Conservation (phyloP, 2,888 invertebrate species). For the Seira musarum region DNA sequence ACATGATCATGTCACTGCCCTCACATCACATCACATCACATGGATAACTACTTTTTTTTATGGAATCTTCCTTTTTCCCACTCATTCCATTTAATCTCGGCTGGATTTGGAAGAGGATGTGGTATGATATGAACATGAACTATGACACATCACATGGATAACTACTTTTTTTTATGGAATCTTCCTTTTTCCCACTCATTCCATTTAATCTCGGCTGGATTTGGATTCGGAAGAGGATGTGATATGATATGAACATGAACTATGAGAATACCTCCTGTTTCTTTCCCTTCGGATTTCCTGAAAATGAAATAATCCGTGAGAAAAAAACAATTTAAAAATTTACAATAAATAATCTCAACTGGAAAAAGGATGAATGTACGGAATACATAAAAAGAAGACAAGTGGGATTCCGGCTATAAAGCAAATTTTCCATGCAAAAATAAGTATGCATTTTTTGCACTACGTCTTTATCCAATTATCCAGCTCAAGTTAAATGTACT, state of each 20-base stretch:
- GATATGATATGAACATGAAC: background rate
- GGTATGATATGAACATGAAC: background rate
- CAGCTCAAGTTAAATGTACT: too few relatives aligned
- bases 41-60: too few relatives aligned
- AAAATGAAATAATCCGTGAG: slow-evolving; percentile 2
- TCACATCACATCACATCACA: too few relatives aligned
- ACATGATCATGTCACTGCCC: slow-evolving; percentile 55
- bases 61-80: background rate
- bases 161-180: background rate
- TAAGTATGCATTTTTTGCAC: background rate
- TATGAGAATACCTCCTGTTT: background rate
- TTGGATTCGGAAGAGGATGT: background rate
- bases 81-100: background rate
- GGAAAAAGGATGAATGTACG: background rate
- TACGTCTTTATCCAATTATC: background rate
- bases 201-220: background rate
- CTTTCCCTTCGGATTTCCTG: background rate
- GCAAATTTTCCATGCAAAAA: background rate
- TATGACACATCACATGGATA: too few relatives aligned
- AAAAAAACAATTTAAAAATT: too few relatives aligned
- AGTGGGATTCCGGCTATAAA: background rate
- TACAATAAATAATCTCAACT: background rate
- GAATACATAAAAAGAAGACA: background rate
- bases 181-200: background rate
- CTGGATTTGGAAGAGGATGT: background rate